Evolutionary conservation across 1,140 invertebrate species (phyloP), one percentile per base, ranked within the genome.

Genomic region (Neodiprion fabricii): DNA sequence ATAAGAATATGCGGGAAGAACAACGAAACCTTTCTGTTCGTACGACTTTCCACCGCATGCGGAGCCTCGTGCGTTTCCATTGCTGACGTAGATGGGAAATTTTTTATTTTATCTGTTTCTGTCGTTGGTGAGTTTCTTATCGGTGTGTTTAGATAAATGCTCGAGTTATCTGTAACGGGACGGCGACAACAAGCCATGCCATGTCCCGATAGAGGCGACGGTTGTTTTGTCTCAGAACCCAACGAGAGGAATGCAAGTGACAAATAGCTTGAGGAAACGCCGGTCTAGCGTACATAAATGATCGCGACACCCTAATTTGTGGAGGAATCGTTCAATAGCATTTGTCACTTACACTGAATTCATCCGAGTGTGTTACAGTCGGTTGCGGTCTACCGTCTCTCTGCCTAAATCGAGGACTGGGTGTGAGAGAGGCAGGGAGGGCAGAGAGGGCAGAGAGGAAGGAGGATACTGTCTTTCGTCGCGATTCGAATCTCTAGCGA

Each of bases 221-320:
- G 11, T 61, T 61, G n/a, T 61, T 61, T 61, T 61, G 53, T 61
- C 53, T 61, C 53, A 14, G 53, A 40, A 61, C 53, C 53, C 53
- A 61, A 12, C 4, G 53, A 12, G 53, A 61, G 53, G 53, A 61
- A 61, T 61, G 53, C 53, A 61, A 61, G 11, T 61, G 53, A 61
- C 53, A 61, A 61, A 61, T 61, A 12, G 53, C n/a, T 61, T 61
- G 11, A 14, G 53, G 53, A 61, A 9, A 61, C 53, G 53, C 11
- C 53, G n/a, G 53, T 61, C 53, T 61, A 14, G 53, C 53, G 53
- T 61, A 61, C 28, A 40, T 61, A 61, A 61, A 61, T 61, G 53
- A 61, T 61, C 11, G 11, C 4, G 11, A 12, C 11, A 61, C 53
- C n/a, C 53, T 61, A 61, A 61, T 61, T 61, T 9, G 11, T 61